phyloP scores from a whole-genome alignment of 2,888 invertebrate species.

The Scaptomyza cyrtandrae region DNA sequence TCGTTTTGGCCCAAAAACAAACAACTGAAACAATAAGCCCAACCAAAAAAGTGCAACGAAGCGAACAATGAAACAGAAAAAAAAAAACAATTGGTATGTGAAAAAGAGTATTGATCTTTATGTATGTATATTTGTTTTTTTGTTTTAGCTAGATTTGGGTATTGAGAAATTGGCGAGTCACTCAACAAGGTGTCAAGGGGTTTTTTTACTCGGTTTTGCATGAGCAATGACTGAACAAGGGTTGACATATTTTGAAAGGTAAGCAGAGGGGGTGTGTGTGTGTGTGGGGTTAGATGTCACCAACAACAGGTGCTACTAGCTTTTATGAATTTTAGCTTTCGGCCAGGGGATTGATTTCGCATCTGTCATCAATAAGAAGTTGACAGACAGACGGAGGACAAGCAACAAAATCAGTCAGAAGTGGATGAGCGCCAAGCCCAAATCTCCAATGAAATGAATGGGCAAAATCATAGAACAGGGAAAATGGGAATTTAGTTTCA shows the following conservation, averaged over 20 bases:
- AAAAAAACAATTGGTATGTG: not conserved
- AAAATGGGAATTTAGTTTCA: slow-evolving; percentile 4
- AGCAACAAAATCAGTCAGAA: slow-evolving; percentile 20
- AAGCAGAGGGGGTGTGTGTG: not conserved
- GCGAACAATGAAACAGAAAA: slow-evolving; percentile 28
- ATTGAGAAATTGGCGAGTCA: slow-evolving; percentile 27
- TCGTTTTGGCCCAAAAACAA: slow-evolving; percentile 17
- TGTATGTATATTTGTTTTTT: not conserved
- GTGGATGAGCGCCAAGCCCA: slow-evolving; percentile 37
- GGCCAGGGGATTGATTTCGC: slow-evolving; percentile 34
- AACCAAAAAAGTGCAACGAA: slow-evolving; percentile 50
- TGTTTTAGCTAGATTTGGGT: slow-evolving; percentile 3
- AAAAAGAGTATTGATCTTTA: not conserved
- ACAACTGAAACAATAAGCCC: slow-evolving; percentile 23
- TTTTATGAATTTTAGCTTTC: slow-evolving; percentile 11
- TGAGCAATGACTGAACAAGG: slow-evolving; percentile 24
- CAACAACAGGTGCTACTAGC: slow-evolving; percentile 50
- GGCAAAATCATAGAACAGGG: not conserved
- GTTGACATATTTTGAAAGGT: slow-evolving; percentile 15
- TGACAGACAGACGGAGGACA: slow-evolving; percentile 47
- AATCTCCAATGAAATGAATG: slow-evolving; percentile 40
- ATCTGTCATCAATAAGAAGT: slow-evolving; percentile 69
- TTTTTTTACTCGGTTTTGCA: slow-evolving; percentile 35
- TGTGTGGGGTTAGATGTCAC: not conserved
- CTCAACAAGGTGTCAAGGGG: slow-evolving; percentile 57